phyloP scores from a whole-genome alignment of 2,888 invertebrate species.

The Cordilura impudica region DNA sequence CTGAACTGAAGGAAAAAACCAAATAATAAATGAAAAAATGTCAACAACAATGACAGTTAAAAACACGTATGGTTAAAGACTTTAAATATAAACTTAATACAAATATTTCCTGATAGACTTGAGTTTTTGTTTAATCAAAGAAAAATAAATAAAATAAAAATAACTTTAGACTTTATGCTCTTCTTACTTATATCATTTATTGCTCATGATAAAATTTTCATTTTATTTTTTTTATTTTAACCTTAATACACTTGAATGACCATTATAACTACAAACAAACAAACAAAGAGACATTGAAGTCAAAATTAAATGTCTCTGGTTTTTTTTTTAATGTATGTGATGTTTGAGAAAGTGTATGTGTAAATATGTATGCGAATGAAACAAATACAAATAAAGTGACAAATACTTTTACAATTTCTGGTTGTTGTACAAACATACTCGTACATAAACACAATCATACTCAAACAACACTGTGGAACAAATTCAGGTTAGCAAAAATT shows the following conservation, averaged over 20 bases:
- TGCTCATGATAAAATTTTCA: background rate
- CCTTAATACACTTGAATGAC: slow-evolving; percentile 36
- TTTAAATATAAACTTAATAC: slow-evolving; percentile 11
- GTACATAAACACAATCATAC: background rate
- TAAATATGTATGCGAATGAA: background rate
- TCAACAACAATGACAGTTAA: background rate
- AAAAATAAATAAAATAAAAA: background rate
- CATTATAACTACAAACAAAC: background rate
- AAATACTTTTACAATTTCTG: background rate
- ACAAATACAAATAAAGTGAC: background rate
- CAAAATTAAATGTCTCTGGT: slow-evolving; percentile 18
- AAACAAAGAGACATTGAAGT: slow-evolving; percentile 13
- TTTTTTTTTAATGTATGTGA: too few relatives aligned
- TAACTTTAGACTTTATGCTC: background rate
- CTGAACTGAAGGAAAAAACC: background rate
- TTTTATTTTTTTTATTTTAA: background rate
- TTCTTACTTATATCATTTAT: background rate
- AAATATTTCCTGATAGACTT: slow-evolving; percentile 19
- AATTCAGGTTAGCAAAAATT: too few relatives aligned
- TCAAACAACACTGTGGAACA: background rate
- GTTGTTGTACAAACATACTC: background rate
- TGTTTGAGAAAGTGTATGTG: background rate
- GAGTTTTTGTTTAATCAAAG: background rate
- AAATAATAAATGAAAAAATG: background rate
- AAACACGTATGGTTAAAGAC: background rate